Conservation (phyloP, 2,797 vertebrate genomes). For the Neostethus bicornis region DNA sequence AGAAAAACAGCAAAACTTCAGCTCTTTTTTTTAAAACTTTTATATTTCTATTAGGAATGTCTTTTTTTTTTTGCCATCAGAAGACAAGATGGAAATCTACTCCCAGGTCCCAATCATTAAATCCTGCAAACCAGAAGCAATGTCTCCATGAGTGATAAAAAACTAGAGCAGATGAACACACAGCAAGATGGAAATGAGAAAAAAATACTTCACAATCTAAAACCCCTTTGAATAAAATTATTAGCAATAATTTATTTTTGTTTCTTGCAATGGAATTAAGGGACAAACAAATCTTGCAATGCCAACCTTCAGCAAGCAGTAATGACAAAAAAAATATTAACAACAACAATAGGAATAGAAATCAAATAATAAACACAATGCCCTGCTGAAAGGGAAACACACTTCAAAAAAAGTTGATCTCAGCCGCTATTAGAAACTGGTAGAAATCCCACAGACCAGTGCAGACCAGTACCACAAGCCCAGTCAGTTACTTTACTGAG, state of each 20-base stretch:
- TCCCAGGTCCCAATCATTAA: constrained; percentile 14
- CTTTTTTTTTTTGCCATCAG: constrained; percentile 27
- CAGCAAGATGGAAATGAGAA: constrained; percentile 21
- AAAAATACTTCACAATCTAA: constrained; percentile 64
- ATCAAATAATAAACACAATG: constrained; percentile 81
- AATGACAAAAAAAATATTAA: constrained; percentile 80
- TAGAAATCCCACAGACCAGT: constrained; percentile 60
- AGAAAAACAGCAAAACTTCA: constrained; percentile 17
- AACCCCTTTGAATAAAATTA: constrained; percentile 70
- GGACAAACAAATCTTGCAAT: constrained; percentile 78
- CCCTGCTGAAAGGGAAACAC: constrained; percentile 77
- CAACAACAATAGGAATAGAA: constrained; percentile 71
- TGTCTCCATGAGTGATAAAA: constrained; percentile 29
- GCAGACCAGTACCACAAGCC: constrained; percentile 59
- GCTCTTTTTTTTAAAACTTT: constrained; percentile 6
- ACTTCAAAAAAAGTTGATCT: constrained; percentile 79
- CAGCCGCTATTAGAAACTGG: constrained; percentile 66
- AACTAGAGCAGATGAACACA: constrained; percentile 18
- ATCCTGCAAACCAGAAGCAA: constrained; percentile 27
- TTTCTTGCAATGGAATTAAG: constrained; percentile 74
- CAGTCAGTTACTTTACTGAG: constrained; percentile 57
- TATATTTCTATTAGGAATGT: constrained; percentile 18
- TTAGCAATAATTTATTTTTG: constrained; percentile 81
- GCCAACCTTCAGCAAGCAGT: constrained; percentile 83
- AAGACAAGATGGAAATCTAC: constrained; percentile 12